Evolutionary conservation across 2,113 vertebrate species (phyloP), one percentile per base, ranked within the genome.

Genomic region (Dicaeum eximium): DNA sequence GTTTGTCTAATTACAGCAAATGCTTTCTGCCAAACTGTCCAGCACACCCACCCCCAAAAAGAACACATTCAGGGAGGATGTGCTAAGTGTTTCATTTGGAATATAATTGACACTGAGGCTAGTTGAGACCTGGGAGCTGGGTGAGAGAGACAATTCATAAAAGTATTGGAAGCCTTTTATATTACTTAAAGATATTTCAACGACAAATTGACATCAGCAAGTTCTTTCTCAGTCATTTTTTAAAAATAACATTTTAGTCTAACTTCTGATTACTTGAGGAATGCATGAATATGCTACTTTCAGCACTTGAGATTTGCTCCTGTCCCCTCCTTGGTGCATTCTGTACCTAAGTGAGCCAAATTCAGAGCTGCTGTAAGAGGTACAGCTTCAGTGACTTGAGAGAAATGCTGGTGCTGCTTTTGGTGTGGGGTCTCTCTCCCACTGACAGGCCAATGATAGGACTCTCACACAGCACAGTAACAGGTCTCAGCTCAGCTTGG

Each of bases 1-100:
- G 42, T 88, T 97, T 96, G 25, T 71, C 73, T 97, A 95, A 97
- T 97, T 94, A 94, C 92, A 67, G 80, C 54, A 92, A 95, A 91
- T 48, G 37, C 77, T 86, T 96, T 84, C 67, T 81, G 80, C 82
- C 65, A 33, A 81, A 74, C 77, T 93, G 42, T 82, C 65, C 67
- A 38, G 57, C 42, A 86, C 62, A 75, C 60, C 71, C 58, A 50
- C 50, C 65, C 77, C 64, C 35, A 19, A 70, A 92, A 44, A 73
- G 79, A 95, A 42, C 17, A 48, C n/a, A 42, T 61, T 78, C 65
- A 75, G 71, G 45, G n/a, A 90, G 65, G 74, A 80, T 56, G 23
- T 27, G 28, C 67, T 79, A 82, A 81, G 35, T 5, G 6, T 70
- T 47, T 71, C 9, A 45, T 74, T 38, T 67, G 53, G 61, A 75